Percentiles rank a stretch among this genome's conserved stretches.
Conservation (phyloP, 2,113 vertebrate genomes). For the Lethenteron camtschaticum region DNA sequence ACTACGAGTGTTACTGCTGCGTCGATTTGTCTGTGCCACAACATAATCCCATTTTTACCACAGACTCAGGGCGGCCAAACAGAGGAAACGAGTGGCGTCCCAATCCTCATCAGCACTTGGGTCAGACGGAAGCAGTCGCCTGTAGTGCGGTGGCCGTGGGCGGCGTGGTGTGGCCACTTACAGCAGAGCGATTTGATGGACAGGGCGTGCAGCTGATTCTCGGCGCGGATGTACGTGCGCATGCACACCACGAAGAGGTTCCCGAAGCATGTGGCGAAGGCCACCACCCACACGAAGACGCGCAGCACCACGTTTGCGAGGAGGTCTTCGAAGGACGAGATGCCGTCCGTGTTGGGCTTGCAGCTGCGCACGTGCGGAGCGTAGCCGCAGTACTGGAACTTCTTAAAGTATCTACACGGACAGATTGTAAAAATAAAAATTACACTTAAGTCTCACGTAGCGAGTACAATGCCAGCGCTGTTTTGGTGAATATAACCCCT, state of each 20-base stretch:
- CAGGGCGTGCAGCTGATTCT: constrained; percentile 77
- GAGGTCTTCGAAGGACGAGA: constrained; percentile 78
- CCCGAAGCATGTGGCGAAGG: constrained; percentile 69
- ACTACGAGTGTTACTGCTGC: too few species aligned
- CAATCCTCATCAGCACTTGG: too few species aligned
- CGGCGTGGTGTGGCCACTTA: constrained; percentile 26
- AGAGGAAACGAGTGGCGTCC: too few species aligned
- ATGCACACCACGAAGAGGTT: constrained; percentile 92
- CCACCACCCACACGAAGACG: constrained; percentile 94
- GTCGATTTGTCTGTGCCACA: too few species aligned
- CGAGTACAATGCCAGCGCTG: too few species aligned
- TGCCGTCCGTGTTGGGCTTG: constrained; percentile 85
- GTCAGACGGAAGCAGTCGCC: too few species aligned
- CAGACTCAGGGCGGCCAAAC: too few species aligned
- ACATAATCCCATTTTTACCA: too few species aligned
- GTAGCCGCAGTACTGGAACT: constrained; percentile 89
- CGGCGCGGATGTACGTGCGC: constrained; percentile 68
- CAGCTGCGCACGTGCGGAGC: constrained; percentile 85
- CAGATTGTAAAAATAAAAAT: constrained; percentile 11
- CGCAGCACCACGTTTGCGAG: constrained; percentile 73
- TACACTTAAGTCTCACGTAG: too few species aligned
- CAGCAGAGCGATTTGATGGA: constrained; percentile 93
- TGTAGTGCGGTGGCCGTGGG: not conserved
- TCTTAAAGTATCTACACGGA: constrained; percentile 66
- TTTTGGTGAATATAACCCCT: too few species aligned